A percentile compares a stretch with the other conserved stretches of the same genome.
These are phyloP conservation scores for Troides helena DNA, from an alignment of 2,888 invertebrate species.

Conservation along the genomic window DNA sequence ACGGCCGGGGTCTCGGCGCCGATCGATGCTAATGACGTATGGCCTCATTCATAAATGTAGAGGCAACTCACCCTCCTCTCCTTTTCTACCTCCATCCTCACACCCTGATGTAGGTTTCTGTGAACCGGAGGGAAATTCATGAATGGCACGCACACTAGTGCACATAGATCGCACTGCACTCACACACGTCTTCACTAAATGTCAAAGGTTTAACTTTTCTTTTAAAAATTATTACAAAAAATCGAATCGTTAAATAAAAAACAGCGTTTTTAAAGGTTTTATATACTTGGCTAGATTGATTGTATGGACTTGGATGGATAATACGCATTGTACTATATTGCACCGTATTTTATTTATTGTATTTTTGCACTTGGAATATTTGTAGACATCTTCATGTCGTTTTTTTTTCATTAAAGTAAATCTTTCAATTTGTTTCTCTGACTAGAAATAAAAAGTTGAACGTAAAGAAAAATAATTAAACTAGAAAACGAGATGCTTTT, in stretches of 20 bases:
- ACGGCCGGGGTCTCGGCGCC: slow-evolving; percentile 45
- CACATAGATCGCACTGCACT: slow-evolving; percentile 13
- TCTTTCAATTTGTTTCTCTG: too few relatives aligned
- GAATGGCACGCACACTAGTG: slow-evolving; percentile 63
- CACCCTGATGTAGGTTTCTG: slow-evolving; percentile 43
- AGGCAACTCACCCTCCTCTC: slow-evolving; percentile 46
- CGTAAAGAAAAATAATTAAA: too few relatives aligned
- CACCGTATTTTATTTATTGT: too few relatives aligned
- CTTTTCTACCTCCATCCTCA: slow-evolving; percentile 41
- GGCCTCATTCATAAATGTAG: slow-evolving; percentile 76
- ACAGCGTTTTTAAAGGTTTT: neutral
- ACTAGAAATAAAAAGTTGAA: too few relatives aligned
- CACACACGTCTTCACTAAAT: slow-evolving; percentile 13
- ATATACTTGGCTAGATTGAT: too few relatives aligned
- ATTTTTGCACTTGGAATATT: too few relatives aligned
- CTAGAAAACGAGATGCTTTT: too few relatives aligned
- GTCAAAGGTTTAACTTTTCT: slow-evolving; percentile 17
- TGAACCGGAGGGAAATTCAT: slow-evolving; percentile 56
- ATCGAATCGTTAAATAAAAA: too few relatives aligned
- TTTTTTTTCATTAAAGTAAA: too few relatives aligned
- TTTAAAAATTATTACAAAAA: neutral
- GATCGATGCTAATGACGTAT: slow-evolving; percentile 76
- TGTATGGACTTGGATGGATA: too few relatives aligned
- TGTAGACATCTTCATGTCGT: too few relatives aligned
- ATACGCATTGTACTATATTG: too few relatives aligned